Evolutionary conservation across 2,888 invertebrate genomes (phyloP), one percentile per base, ranked within the genome.

Genomic region (Acanthosepion lycidas): DNA sequence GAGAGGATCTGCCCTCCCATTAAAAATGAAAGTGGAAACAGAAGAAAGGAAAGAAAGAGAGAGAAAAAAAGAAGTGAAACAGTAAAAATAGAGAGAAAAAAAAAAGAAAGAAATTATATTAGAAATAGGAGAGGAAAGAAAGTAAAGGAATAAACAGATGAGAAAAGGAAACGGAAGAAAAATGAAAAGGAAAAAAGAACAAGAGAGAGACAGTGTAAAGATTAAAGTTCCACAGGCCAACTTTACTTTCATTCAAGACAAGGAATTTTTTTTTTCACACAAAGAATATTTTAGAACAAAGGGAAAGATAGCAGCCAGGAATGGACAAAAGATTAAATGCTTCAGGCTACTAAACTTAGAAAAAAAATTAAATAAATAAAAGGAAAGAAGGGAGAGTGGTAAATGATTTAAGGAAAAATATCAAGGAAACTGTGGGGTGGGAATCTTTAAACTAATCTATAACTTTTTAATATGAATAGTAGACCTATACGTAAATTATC

Each of bases 321-420:
- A 78, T 78, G n/a, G n/a, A 78, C 78, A 78, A 78, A 78, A 33
- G 78, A 78, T 78, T 78, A 78, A 78, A 78, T 78, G 78, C 78
- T 4, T 78, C n/a, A 78, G 78, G 78, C 78, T 15, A 78, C n/a
- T 78, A n/a, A 78, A 12, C 33, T n/a, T 9, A 78, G 15, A 78
- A 78, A n/a, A 78, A 78, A 78, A 15, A 64, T 64, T 51, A 59
- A 59, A 59, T 3, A 59, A 78, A 78, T 78, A 33, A 78, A 78
- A 33, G 12, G 12, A 78, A n/a, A n/a, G 5, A n/a, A 78, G n/a
- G 12, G 23, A 23, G 20, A 78, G 18, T n/a, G 78, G n/a, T 15
- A 78, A 78, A n/a, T 78, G 23, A 78, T 28, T 78, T 78, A n/a
- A 78, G 78, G n/a, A 78, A 78, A 78, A n/a, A n/a, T 78, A n/a